These are phyloP conservation scores for Caenorhabditis virilis DNA, from an alignment of 2,888 invertebrate species.

Conservation along the genomic window DNA sequence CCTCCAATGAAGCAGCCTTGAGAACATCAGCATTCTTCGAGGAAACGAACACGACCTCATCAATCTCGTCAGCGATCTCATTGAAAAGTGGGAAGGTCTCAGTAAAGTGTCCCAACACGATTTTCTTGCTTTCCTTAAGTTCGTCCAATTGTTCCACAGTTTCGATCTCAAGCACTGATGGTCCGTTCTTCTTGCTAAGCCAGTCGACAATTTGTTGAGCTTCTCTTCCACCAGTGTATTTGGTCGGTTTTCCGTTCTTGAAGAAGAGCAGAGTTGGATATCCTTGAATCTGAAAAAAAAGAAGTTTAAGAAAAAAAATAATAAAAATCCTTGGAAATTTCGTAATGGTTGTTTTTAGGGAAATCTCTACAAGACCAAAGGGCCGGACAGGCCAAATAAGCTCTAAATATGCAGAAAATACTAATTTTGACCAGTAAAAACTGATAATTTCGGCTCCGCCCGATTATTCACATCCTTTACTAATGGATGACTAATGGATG, in stretches of 20 bases:
- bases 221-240: conserved; percentile 79
- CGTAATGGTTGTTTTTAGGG: no score
- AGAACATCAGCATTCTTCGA: conserved; percentile 78
- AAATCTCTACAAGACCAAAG: no score
- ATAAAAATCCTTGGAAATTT: no score
- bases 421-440: no score
- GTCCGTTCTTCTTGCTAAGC: conserved; percentile 93
- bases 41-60: conserved; percentile 86
- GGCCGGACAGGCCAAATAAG: no score
- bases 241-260: conserved; percentile 80
- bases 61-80: conserved; percentile 79
- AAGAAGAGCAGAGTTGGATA: conserved; percentile 97
- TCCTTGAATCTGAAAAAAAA: conserved; percentile 84
- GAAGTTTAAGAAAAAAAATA: no score
- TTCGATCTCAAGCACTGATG: conserved; percentile 80
- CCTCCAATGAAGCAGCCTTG: conserved; percentile 74
- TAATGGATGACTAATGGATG: no score
- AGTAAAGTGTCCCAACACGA: conserved; percentile 85
- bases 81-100: conserved; percentile 83
- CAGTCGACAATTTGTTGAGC: conserved; percentile 88
- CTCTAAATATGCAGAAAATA: no score
- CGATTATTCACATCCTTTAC: no score
- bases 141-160: conserved; percentile 81
- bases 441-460: no score
- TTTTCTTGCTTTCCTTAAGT: conserved; percentile 81